Conservation (phyloP, 2,797 vertebrate genomes). For the Botia kubotai region DNA sequence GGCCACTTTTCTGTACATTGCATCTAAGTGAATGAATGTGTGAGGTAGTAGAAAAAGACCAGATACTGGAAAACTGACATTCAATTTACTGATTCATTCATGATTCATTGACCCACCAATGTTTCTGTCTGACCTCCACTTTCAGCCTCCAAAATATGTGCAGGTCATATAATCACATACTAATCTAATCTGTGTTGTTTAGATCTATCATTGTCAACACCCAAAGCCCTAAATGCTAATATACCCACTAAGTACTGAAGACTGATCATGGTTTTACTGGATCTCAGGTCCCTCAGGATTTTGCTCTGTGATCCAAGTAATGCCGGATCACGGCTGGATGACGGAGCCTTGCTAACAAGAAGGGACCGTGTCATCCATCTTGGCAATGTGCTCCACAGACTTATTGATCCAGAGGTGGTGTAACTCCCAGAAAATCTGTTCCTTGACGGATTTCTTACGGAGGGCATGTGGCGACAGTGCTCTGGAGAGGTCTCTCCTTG, state of each 20-base stretch:
- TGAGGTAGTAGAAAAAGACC: neutral
- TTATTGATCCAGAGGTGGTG: constrained; percentile 71
- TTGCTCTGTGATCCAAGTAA: constrained; percentile 81
- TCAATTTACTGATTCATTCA: constrained; percentile 1
- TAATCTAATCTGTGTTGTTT: neutral
- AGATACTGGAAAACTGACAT: neutral
- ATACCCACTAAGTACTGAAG: constrained; percentile 42
- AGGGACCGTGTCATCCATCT: constrained; percentile 66
- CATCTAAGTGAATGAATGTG: neutral
- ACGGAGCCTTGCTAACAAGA: constrained; percentile 66
- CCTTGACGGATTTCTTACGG: constrained; percentile 55
- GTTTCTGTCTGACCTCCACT: neutral
- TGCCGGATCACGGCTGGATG: constrained; percentile 67
- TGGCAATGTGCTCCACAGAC: constrained; percentile 51
- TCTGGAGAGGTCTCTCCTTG: constrained; percentile 50
- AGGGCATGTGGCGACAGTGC: constrained; percentile 67
- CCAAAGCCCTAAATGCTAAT: constrained; percentile 12
- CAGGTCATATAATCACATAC: neutral
- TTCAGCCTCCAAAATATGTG: neutral
- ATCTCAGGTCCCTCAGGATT: constrained; percentile 46
- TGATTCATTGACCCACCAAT: neutral
- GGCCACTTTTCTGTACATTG: no score
- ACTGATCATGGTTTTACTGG: constrained; percentile 31
- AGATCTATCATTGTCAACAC: constrained; percentile 44
- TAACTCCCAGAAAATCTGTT: constrained; percentile 64